Conservation (phyloP, 2,888 invertebrate genomes). For the Balanococcus diminutus region DNA sequence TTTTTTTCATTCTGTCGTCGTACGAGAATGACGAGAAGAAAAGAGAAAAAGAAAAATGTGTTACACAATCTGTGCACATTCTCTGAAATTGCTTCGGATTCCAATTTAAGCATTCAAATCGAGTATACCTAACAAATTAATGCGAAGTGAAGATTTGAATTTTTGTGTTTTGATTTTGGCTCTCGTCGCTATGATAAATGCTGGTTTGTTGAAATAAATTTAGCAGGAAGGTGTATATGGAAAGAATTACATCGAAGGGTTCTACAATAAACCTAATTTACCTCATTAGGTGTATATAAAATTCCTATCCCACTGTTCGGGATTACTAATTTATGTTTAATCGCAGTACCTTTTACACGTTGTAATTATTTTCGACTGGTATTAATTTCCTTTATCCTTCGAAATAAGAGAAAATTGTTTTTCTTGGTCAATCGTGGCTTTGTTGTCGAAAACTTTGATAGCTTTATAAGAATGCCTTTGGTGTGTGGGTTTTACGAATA, state of each 20-base stretch:
- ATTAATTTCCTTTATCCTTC: neutral
- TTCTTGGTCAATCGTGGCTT: neutral
- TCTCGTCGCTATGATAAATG: neutral
- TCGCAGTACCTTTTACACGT: neutral
- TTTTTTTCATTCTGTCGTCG: constrained; percentile 35
- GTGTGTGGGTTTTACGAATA: neutral
- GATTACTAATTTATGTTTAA: neutral
- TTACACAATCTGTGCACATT: constrained; percentile 8
- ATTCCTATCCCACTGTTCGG: no score
- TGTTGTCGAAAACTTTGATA: neutral
- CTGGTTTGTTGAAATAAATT: neutral
- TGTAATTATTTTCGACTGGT: neutral
- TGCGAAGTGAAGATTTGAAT: neutral
- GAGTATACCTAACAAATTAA: neutral
- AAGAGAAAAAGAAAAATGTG: constrained; percentile 8
- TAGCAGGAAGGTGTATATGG: neutral
- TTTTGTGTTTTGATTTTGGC: neutral
- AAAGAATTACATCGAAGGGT: neutral
- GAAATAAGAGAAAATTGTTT: neutral
- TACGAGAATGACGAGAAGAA: neutral
- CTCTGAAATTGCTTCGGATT: neutral
- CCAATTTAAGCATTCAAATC: neutral
- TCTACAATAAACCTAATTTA: no score
- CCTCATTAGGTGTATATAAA: no score
- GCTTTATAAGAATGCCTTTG: neutral